These are phyloP conservation scores for Telmatherina bonti DNA, from an alignment of 2,797 vertebrate species.

Conservation along the genomic window DNA sequence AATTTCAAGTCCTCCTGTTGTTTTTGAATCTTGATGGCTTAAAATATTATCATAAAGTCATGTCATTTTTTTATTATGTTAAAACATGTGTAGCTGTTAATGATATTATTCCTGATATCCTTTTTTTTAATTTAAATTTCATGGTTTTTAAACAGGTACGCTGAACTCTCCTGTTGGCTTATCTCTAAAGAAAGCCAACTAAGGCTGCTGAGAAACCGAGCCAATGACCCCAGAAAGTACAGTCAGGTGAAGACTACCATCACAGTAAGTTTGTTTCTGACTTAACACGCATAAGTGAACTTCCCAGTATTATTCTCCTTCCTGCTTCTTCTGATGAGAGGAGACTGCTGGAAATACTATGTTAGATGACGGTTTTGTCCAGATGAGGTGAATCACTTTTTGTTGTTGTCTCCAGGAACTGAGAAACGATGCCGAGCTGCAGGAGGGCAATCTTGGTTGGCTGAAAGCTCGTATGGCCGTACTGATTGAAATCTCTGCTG, in stretches of 20 bases:
- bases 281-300: not conserved
- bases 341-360: conserved; percentile 6
- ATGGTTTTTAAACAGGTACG: conserved; percentile 77
- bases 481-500: conserved; percentile 86
- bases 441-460: conserved; percentile 91
- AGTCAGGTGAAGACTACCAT: conserved; percentile 84
- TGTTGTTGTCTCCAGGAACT: conserved; percentile 83
- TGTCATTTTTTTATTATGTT: not conserved
- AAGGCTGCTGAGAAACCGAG: conserved; percentile 84
- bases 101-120: not conserved
- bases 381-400: conserved; percentile 22
- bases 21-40: not conserved
- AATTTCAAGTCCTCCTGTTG: not conserved
- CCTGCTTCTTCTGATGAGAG: not conserved
- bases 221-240: conserved; percentile 86
- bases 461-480: conserved; percentile 89
- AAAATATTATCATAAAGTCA: not conserved
- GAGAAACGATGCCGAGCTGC: conserved; percentile 84
- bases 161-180: conserved; percentile 91
- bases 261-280: conserved; percentile 77
- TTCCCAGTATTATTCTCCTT: not conserved
- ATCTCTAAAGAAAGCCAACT: conserved; percentile 89
- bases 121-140: not conserved
- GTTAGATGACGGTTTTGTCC: conserved; percentile 22
- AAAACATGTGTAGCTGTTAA: not conserved